Percentiles rank a stretch among this genome's conserved stretches.
These are phyloP conservation scores for Emydura subglobosa DNA, from an alignment of 2,113 vertebrate species.

Conservation along the genomic window DNA sequence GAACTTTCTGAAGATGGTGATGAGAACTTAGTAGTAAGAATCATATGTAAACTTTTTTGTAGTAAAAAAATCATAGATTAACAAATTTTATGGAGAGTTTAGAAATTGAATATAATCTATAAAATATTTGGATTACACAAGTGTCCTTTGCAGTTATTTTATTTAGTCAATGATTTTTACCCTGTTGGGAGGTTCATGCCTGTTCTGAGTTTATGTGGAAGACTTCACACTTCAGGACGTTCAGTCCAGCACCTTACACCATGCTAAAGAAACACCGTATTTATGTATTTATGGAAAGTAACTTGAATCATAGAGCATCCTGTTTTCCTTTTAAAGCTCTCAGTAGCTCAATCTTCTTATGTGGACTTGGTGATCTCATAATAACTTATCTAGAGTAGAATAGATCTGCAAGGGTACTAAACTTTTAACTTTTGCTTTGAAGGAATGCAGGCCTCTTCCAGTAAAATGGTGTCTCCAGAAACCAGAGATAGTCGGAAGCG, in stretches of 20 bases:
- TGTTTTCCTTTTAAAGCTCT: not conserved
- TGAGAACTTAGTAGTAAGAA: not conserved
- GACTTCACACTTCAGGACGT: not conserved
- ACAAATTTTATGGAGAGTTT: not conserved
- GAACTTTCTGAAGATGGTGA: not conserved
- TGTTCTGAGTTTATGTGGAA: not conserved
- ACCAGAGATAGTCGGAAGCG: slow-evolving; percentile 78
- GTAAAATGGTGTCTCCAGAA: slow-evolving; percentile 78
- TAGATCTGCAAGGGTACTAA: not conserved
- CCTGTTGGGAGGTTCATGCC: not conserved
- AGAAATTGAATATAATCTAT: not conserved
- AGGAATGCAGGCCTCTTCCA: slow-evolving; percentile 93
- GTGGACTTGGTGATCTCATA: not conserved
- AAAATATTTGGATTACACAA: not conserved
- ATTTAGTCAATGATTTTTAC: not conserved
- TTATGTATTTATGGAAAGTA: not conserved
- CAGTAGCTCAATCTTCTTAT: not conserved
- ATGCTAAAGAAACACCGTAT: not conserved
- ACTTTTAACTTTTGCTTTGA: not conserved
- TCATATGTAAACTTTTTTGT: not conserved
- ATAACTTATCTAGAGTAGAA: not conserved
- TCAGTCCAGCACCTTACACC: not conserved
- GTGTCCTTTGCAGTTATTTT: not conserved
- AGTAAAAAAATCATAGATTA: not conserved
- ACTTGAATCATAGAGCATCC: not conserved